Evolutionary conservation across 2,113 vertebrate species (phyloP).

Genomic region (Lagopus muta): DNA sequence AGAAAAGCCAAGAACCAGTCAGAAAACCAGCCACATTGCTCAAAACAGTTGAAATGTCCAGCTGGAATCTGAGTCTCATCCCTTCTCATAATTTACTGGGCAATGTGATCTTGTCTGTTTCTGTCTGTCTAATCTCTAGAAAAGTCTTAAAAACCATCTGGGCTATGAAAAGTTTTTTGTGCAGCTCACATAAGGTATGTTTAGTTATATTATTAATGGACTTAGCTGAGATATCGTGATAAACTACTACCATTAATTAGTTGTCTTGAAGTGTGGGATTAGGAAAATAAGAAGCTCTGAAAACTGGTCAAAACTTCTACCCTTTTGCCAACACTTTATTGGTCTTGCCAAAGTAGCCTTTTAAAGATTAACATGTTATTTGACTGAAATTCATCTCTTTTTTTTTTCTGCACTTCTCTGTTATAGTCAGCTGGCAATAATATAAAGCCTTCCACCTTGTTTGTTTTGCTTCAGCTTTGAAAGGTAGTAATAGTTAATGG

Average conservation of each 20-base stretch:
- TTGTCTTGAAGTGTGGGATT: neutral
- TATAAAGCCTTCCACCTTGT: neutral
- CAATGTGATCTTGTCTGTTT: neutral
- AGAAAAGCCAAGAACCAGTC: slow-evolving; percentile 16
- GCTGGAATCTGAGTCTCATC: slow-evolving; percentile 20
- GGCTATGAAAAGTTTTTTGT: neutral
- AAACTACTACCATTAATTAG: neutral
- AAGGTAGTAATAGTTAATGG: neutral
- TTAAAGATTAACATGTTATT: neutral
- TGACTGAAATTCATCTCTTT: neutral
- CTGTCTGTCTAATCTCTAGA: neutral
- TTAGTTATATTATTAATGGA: neutral
- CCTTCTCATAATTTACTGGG: neutral
- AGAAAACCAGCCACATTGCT: slow-evolving; percentile 5
- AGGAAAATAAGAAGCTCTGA: neutral
- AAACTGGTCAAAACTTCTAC: neutral
- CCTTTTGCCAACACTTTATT: neutral
- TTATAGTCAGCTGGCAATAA: neutral
- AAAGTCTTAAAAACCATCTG: slow-evolving; percentile 26
- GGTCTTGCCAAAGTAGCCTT: slow-evolving; percentile 6
- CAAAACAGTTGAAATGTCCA: slow-evolving; percentile 23
- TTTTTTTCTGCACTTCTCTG: neutral
- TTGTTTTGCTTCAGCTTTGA: neutral
- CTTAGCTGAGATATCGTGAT: neutral
- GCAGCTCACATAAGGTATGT: neutral